Conservation (phyloP, 2,797 vertebrate genomes). For the Dendrocincla tyrannina region DNA sequence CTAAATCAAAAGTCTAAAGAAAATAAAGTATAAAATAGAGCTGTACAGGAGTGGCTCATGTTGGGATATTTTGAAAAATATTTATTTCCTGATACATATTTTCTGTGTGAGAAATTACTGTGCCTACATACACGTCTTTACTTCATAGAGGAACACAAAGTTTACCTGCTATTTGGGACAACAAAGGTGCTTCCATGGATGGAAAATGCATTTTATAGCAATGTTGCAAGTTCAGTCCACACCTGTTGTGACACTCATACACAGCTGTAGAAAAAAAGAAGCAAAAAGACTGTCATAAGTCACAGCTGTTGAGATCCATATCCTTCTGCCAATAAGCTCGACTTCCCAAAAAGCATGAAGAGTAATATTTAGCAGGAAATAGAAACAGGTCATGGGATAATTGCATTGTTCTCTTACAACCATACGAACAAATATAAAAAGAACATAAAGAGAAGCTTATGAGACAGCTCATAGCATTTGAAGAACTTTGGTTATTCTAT, state of each 20-base stretch:
- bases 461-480: neutral
- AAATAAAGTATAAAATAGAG: neutral
- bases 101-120: neutral
- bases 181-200: neutral
- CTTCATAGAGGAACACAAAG: neutral
- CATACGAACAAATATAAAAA: neutral
- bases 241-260: neutral
- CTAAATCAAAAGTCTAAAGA: neutral
- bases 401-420: neutral
- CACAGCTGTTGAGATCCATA: neutral
- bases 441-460: neutral
- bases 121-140: neutral
- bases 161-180: neutral
- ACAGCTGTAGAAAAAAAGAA: neutral
- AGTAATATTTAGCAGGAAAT: neutral
- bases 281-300: neutral
- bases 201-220: neutral
- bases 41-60: neutral
- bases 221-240: neutral
- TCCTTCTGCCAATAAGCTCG: neutral
- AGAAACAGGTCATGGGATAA: neutral
- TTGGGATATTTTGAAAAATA: neutral
- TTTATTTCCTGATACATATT: neutral
- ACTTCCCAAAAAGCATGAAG: neutral
- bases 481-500: slow-evolving; percentile 23